Percentiles rank a stretch among this genome's conserved stretches.
phyloP scores from a whole-genome alignment of 2,797 vertebrate species.

The Octomys mimax region DNA sequence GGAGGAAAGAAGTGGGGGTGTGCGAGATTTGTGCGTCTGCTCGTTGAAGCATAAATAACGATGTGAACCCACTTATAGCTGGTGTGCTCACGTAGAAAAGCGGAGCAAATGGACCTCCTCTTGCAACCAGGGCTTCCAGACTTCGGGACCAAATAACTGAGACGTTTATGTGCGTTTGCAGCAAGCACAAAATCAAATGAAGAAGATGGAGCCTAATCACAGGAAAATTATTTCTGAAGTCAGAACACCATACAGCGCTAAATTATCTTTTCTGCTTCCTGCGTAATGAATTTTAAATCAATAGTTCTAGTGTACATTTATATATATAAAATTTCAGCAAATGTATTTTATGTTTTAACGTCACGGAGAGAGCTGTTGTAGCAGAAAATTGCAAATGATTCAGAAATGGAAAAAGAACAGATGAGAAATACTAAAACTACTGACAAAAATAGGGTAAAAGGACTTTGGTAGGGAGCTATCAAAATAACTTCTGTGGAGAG shows the following conservation, averaged over 20 bases:
- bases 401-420: slow-evolving; percentile 77
- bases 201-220: slow-evolving; percentile 39
- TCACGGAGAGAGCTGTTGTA: slow-evolving; percentile 71
- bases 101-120: not conserved
- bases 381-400: slow-evolving; percentile 84
- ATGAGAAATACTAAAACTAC: slow-evolving; percentile 66
- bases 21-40: not conserved
- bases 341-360: slow-evolving; percentile 78
- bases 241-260: slow-evolving; percentile 71
- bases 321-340: slow-evolving; percentile 73
- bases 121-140: slow-evolving; percentile 25
- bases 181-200: not conserved
- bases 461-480: not conserved
- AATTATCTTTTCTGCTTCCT: slow-evolving; percentile 76
- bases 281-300: slow-evolving; percentile 82
- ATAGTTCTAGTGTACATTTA: slow-evolving; percentile 71
- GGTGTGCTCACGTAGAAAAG: not conserved
- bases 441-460: slow-evolving; percentile 40
- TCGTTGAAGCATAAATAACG: not conserved
- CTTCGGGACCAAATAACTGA: not conserved
- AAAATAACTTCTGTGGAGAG: slow-evolving; percentile 11
- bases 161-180: slow-evolving; percentile 14
- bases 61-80: not conserved
- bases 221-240: slow-evolving; percentile 79
- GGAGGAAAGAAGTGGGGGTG: not conserved